A percentile compares a stretch with the other conserved stretches of the same genome.
phyloP scores from a whole-genome alignment of 2,888 invertebrate genomes.

The Acanthosepion lycidas region DNA sequence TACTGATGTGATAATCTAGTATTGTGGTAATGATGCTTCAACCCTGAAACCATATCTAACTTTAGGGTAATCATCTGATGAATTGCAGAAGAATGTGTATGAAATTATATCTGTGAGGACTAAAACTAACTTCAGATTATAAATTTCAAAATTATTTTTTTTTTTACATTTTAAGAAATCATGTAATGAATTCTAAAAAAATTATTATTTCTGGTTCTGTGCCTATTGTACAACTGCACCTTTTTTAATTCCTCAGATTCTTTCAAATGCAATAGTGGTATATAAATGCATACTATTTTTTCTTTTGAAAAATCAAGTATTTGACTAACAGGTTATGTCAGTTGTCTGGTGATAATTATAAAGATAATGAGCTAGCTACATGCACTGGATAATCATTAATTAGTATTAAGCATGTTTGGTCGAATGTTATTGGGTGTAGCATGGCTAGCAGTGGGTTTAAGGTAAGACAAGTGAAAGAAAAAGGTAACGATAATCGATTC shows the following conservation, averaged over 20 bases:
- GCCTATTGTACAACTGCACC: background rate
- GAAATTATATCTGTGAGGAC: too few relatives aligned
- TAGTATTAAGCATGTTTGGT: background rate
- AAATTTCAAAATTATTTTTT: too few relatives aligned
- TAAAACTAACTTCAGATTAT: too few relatives aligned
- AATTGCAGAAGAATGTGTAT: too few relatives aligned
- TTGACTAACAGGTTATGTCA: background rate
- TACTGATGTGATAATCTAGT: too few relatives aligned
- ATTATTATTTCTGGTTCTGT: too few relatives aligned
- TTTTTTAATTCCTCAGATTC: background rate
- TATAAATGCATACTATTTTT: background rate
- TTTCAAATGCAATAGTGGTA: background rate
- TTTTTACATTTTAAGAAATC: too few relatives aligned
- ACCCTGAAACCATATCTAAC: too few relatives aligned
- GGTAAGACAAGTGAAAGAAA: background rate
- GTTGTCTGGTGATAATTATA: background rate
- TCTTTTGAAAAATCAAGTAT: background rate
- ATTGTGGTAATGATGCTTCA: too few relatives aligned
- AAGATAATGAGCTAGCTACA: background rate
- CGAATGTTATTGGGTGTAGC: background rate
- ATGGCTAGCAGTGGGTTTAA: background rate
- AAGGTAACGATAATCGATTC: background rate
- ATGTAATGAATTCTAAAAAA: too few relatives aligned
- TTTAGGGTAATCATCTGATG: too few relatives aligned
- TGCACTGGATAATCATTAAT: background rate